These are phyloP conservation scores for Melikaiella ostensackeni DNA, from an alignment of 2,888 invertebrate species.

Conservation along the genomic window DNA sequence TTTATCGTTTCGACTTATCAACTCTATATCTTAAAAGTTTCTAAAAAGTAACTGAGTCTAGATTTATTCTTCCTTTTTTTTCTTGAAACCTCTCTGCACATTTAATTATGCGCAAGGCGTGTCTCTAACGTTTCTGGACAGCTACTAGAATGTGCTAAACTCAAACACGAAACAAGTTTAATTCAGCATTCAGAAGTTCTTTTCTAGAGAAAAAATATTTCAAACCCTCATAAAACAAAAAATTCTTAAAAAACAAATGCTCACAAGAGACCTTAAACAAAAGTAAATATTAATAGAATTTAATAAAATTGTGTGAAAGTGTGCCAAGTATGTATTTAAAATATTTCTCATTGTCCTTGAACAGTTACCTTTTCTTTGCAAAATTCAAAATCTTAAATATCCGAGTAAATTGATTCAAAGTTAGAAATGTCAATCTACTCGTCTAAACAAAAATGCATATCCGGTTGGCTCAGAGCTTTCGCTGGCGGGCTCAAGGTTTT, in stretches of 20 bases:
- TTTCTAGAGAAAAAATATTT: too few relatives aligned
- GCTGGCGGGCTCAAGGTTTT: slow-evolving; percentile 17
- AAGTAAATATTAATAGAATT: too few relatives aligned
- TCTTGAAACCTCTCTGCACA: not conserved
- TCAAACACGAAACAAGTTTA: not conserved
- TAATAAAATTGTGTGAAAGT: not conserved
- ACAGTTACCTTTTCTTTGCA: not conserved
- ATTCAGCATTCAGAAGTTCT: too few relatives aligned
- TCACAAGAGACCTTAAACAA: too few relatives aligned
- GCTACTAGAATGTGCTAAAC: not conserved
- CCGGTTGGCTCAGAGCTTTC: slow-evolving; percentile 21
- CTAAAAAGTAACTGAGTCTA: not conserved
- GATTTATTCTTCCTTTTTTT: not conserved
- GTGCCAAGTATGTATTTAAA: not conserved
- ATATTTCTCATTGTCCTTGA: not conserved
- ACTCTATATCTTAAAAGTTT: not conserved
- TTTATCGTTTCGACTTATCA: not conserved
- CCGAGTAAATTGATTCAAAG: not conserved
- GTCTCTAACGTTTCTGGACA: not conserved
- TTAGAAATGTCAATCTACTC: not conserved
- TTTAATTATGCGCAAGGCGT: not conserved
- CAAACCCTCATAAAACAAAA: too few relatives aligned
- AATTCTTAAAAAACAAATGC: too few relatives aligned
- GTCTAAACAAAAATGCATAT: slow-evolving; percentile 9
- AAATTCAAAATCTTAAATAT: not conserved